A percentile compares a stretch with the other conserved stretches of the same genome.
Conservation (phyloP, 2,113 vertebrate genomes). For the Vombatus ursinus region DNA sequence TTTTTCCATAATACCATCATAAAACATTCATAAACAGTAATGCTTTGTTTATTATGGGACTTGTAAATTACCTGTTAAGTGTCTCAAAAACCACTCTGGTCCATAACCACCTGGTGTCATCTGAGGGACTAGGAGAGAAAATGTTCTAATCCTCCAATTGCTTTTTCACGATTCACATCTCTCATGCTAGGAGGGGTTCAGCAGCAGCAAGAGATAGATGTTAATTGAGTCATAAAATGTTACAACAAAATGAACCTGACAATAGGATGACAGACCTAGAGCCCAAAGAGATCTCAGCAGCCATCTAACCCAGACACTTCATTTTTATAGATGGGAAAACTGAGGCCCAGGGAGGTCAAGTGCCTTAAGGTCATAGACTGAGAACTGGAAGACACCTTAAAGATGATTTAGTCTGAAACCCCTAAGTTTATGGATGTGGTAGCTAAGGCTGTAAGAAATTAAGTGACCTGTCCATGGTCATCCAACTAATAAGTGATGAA, state of each 20-base stretch:
- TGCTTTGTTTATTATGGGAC: constrained; percentile 54
- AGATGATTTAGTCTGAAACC: not conserved
- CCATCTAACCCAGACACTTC: not conserved
- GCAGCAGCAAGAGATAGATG: not conserved
- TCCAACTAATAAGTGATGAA: not conserved
- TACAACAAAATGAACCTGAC: not conserved
- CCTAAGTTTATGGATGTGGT: not conserved
- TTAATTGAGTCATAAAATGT: not conserved
- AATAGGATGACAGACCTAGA: not conserved
- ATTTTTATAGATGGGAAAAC: not conserved
- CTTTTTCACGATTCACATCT: not conserved
- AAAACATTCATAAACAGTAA: constrained; percentile 67
- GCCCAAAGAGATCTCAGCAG: no score
- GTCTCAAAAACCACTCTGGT: constrained; percentile 58
- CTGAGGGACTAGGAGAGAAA: constrained; percentile 37
- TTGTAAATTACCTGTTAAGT: constrained; percentile 62
- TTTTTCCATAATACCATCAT: constrained; percentile 60
- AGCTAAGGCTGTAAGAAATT: not conserved
- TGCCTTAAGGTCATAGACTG: not conserved
- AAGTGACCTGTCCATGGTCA: not conserved
- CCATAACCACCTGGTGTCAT: constrained; percentile 16
- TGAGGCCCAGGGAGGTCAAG: not conserved
- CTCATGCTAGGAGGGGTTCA: not conserved
- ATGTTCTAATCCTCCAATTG: constrained; percentile 50
- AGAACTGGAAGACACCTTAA: not conserved